phyloP scores from a whole-genome alignment of 1,140 invertebrate genomes.

The Aporrectodea caliginosa region DNA sequence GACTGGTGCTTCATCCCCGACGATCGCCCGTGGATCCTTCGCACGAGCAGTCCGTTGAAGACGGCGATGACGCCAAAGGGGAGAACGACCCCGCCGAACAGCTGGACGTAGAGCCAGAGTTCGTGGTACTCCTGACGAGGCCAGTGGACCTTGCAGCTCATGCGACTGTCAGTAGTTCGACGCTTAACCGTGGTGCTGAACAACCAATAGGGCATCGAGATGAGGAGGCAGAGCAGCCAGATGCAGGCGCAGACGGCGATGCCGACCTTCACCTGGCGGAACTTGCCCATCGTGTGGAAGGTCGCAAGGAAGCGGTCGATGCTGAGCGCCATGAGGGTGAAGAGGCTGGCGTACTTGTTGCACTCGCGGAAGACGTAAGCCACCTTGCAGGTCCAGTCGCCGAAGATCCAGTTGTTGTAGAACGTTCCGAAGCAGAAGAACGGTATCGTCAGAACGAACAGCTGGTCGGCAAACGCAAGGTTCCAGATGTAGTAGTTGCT shows the following conservation, averaged over 20 bases:
- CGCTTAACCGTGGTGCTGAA: background rate
- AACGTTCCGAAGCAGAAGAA: conserved; percentile 18
- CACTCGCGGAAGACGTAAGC: conserved; percentile 8
- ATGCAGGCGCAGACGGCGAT: background rate
- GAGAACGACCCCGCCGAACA: background rate
- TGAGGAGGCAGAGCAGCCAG: background rate
- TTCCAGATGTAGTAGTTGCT: conserved; percentile 14
- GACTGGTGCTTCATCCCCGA: background rate
- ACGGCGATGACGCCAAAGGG: background rate
- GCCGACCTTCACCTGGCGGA: background rate
- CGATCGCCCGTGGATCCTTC: background rate
- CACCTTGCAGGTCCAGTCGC: conserved; percentile 14
- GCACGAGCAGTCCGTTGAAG: background rate
- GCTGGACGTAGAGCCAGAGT: background rate
- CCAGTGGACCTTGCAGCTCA: background rate
- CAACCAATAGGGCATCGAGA: conserved; percentile 7
- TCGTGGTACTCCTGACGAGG: background rate
- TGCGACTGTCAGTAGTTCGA: background rate
- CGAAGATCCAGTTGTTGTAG: conserved; percentile 16
- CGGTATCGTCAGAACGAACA: conserved; percentile 19
- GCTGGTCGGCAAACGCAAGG: conserved; percentile 20
- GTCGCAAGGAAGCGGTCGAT: conserved; percentile 15
- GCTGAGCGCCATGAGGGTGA: conserved; percentile 11
- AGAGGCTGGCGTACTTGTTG: conserved; percentile 17
- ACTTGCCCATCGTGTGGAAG: background rate